Base-by-base conservation (phyloP, 2,888 invertebrate species). In the Leucoma salicis region DNA sequence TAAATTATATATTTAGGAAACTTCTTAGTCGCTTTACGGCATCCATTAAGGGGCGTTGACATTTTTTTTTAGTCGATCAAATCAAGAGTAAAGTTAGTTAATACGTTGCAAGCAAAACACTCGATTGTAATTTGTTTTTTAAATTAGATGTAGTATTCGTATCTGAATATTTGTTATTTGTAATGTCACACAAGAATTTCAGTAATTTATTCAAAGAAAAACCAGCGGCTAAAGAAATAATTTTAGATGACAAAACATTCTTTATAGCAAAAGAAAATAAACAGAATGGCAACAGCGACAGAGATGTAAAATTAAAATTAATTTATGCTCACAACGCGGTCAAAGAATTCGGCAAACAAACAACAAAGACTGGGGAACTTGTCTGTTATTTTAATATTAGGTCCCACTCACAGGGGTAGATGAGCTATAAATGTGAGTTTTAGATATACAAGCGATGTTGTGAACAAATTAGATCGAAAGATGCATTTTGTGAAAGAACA, bases 261-360 rank as follows among this genome's bases (percentile, higher is more conserved):
- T 47, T 57, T 45, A 58, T 46, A 7, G 15, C 5, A 49, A 42
- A 42, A 55, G 51, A 50, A 40, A 47, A 53, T 46, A 53, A 56
- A 53, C 46, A 58, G 55, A 48, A 47, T 59, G 52, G 59, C 53
- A 34, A 52, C 47, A 46, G 28, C 49, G 57, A 61, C 64, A 57
- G 58, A 62, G 57, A 59, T 47, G 56, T 59, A 66, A 67, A 64
- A 62, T 63, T 64, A 49, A 74, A 78, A 78, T 78, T 79, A 80
- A 80, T 76, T 77, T 72, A 72, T 71, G 61, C 72, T 59, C 53
- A 57, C 70, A 69, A 69, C 70, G 68, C 53, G 39, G 31, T 42
- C 49, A 47, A 80, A 80, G 80, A 78, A 82, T 82, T 70, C 66
- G 57, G 60, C 63, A 68, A 71, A 70, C 73, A 69, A 74, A 73